Base-by-base conservation (phyloP, 1,140 invertebrate species). In the Dendroctonus ponderosae region DNA sequence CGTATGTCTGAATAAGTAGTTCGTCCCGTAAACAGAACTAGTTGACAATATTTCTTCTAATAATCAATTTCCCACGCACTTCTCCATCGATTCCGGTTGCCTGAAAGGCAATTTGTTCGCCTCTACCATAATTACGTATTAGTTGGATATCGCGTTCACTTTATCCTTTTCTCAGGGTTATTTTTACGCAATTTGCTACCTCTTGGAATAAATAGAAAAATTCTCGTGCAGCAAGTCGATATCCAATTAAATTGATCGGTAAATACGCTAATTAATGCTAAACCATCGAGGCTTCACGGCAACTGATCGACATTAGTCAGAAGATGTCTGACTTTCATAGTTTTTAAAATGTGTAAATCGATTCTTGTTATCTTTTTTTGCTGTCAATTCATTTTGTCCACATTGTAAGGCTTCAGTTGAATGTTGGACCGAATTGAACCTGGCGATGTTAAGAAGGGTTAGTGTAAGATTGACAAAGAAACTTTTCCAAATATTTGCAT, bases 131-230 rank as follows among this genome's bases (percentile, higher is more conserved):
- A 46, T 46, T 46, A 12, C 44, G 44, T 46, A 11, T 46, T 46
- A 9, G 9, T 46, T 46, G 9, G 9, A 2, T 52, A 37, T 52
- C 38, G 12, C 50, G 50, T 52, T 52, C 50, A 52, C 50, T 52
- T n/a, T 15, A 26, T 52, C 50, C 50, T 9, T 9, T 26, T 6
- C n/a, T 52, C 50, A 52, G 50, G 50, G 50, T 52, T 52, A 52
- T 26, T 52, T 52, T 52, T 52, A 52, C 50, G 50, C 50, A 52
- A 52, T 52, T 52, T 52, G n/a, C 50, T 52, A 9, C 15, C 12
- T 14, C 38, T 46, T 46, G 12, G 9, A 2, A 26, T 3, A 26
- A 3, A 26, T 46, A 12, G 12, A 46, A 46, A 46, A 26, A 15
- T 26, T 9, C 50, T 14, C 9, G 5, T 26, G 37, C 15, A 52